These are phyloP conservation scores for Plutomurus gul DNA, from an alignment of 1,140 invertebrate genomes.

Conservation along the genomic window DNA sequence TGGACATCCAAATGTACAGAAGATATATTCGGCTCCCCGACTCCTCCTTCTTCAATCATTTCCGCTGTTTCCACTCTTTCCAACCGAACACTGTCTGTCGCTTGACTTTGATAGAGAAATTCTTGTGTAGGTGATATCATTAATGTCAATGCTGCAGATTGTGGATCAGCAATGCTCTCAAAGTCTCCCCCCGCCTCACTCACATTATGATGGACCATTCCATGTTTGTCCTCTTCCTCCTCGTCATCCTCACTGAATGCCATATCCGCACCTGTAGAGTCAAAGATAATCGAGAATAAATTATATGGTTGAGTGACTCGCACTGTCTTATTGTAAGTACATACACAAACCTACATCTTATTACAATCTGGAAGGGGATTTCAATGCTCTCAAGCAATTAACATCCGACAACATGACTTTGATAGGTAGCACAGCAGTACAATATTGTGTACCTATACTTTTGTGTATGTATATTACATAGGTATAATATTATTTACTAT, in stretches of 20 bases:
- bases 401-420: too few relatives aligned
- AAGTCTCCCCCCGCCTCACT: background rate
- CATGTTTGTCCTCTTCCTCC: conserved; percentile 29
- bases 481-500: too few relatives aligned
- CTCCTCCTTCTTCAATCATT: background rate
- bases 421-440: too few relatives aligned
- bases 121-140: background rate
- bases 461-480: too few relatives aligned
- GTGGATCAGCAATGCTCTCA: too few relatives aligned
- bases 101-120: conserved; percentile 2
- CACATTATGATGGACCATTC: background rate
- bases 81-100: background rate
- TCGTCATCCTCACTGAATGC: conserved; percentile 49
- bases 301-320: conserved; percentile 14
- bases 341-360: background rate
- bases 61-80: background rate
- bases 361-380: background rate
- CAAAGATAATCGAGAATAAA: background rate
- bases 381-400: too few relatives aligned
- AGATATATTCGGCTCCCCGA: too few relatives aligned
- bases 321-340: background rate
- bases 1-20: background rate
- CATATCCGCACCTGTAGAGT: conserved; percentile 48
- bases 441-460: too few relatives aligned
- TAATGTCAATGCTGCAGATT: background rate